Percentiles rank a stretch among this genome's conserved stretches.
phyloP scores from a whole-genome alignment of 2,113 vertebrate genomes.

The Mesocricetus auratus region DNA sequence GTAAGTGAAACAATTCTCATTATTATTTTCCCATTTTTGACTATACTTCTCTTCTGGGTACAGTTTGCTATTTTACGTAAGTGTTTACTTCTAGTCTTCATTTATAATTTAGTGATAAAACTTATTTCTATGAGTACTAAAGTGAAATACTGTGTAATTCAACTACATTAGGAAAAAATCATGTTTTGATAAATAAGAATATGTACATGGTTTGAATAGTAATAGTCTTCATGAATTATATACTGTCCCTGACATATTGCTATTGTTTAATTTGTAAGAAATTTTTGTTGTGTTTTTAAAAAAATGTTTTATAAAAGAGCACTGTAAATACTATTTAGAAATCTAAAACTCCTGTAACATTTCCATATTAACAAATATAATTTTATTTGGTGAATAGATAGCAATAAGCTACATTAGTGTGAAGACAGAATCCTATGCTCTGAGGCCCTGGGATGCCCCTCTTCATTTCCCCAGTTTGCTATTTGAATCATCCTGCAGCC shows the following conservation, averaged over 20 bases:
- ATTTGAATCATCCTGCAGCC: background rate
- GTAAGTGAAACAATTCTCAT: constrained; percentile 81
- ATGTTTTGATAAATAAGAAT: constrained; percentile 43
- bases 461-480: background rate
- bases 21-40: constrained; percentile 78
- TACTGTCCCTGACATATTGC: background rate
- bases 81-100: constrained; percentile 77
- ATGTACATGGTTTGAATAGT: background rate
- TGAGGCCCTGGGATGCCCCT: background rate
- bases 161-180: constrained; percentile 25
- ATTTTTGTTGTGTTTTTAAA: background rate
- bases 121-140: background rate
- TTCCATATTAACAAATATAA: background rate
- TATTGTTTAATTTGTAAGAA: constrained; percentile 1
- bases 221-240: background rate
- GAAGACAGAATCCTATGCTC: background rate
- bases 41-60: constrained; percentile 81
- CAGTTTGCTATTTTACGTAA: constrained; percentile 86
- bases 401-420: background rate
- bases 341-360: background rate
- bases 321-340: background rate
- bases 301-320: background rate
- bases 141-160: background rate
- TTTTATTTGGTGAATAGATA: background rate
- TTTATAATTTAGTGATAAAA: constrained; percentile 64